phyloP scores from a whole-genome alignment of 2,113 vertebrate genomes.

The Tiliqua scincoides region DNA sequence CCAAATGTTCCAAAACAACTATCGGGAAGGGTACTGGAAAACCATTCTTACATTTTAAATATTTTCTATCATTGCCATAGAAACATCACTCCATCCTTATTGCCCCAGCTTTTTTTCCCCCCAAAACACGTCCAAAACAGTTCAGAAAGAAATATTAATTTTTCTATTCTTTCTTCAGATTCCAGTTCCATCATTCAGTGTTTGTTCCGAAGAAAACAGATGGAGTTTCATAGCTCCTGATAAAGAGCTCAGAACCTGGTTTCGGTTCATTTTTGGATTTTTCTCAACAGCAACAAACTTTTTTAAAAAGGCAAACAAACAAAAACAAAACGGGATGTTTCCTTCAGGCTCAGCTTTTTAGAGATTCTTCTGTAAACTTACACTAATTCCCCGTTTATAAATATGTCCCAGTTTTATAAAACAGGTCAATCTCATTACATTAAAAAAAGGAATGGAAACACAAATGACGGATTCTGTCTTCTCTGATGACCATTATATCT shows the following conservation, averaged over 20 bases:
- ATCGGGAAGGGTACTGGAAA: background rate
- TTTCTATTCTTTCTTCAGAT: constrained; percentile 21
- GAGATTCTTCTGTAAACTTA: constrained; percentile 9
- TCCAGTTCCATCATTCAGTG: constrained; percentile 7
- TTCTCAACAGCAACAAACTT: constrained; percentile 11
- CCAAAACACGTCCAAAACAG: constrained; percentile 5
- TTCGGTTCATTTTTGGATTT: constrained; percentile 38
- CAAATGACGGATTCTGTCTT: background rate
- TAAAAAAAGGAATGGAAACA: background rate
- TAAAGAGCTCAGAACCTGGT: constrained; percentile 20
- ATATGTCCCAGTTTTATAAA: background rate
- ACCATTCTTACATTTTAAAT: constrained; percentile 31
- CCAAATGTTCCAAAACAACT: background rate
- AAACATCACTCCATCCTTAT: constrained; percentile 42
- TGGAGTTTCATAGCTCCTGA: constrained; percentile 35
- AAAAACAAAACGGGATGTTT: background rate
- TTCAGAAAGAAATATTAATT: constrained; percentile 20
- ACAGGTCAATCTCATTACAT: background rate
- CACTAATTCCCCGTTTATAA: background rate
- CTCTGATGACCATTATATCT: no score
- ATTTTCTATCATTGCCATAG: constrained; percentile 40
- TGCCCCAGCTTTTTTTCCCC: constrained; percentile 25
- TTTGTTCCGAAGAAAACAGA: constrained; percentile 24
- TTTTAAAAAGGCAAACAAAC: background rate
- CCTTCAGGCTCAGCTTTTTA: constrained; percentile 5